Base-by-base conservation (phyloP, 2,797 vertebrate species). In the Chromis chromis region DNA sequence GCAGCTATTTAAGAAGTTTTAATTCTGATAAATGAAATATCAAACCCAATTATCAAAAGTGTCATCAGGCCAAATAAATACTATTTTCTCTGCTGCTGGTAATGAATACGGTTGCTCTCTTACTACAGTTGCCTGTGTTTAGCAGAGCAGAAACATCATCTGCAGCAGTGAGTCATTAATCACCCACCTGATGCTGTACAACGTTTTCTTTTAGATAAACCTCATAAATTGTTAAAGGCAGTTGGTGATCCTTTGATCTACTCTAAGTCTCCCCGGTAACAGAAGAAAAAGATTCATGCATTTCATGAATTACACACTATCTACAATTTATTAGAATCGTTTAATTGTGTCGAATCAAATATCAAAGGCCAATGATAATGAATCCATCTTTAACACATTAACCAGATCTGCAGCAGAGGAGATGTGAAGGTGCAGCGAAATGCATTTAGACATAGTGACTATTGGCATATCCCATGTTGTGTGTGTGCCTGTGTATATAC, bases 331-430 rank as follows among this genome's bases (percentile, higher is more conserved):
- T 61, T 66, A 70, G n/a, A 67, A 33, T 28, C 22, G 48, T 57
- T 61, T 75, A 58, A 66, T 72, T 70, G 31, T 57, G 27, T n/a
- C 62, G 76, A 79, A 86, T 84, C 72, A 68, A 74, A 74, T 55
- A 79, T 83, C 70, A 85, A 79, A 79, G 79, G 3, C n/a, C 53
- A 54, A n/a, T 39, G 13, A 49, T 71, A 69, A 84, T 83, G 46
- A 74, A 57, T 60, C 61, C 9, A 60, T 69, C 14, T 39, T 54
- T 25, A 46, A 13, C 27, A 63, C 21, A 31, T 69, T 56, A 21
- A 46, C 12, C 19, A 50, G 46, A 44, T 53, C 42, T 66, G 61
- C 53, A 36, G 6, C 8, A 27, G 25, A 61, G 60, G 50, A 73
- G 28, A 76, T 17, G 16, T 58, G 59, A 21, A 57, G 54, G 46